These are phyloP conservation scores for Hyalella azteca DNA, from an alignment of 2,888 invertebrate genomes.

Conservation along the genomic window DNA sequence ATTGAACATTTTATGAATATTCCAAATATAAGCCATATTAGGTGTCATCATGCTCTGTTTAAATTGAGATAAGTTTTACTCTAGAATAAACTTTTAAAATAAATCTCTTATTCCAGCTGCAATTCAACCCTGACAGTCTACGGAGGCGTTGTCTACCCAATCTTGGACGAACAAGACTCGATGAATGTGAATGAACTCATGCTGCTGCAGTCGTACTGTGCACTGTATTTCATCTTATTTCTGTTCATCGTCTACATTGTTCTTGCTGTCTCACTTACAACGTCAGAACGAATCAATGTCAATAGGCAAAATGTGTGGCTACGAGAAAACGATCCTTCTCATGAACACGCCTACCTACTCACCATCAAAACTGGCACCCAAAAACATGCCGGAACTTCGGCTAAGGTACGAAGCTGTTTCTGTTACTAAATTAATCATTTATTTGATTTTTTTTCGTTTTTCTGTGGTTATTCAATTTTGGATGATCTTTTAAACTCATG, in stretches of 20 bases:
- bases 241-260: slow-evolving; percentile 40
- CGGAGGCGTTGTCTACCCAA: slow-evolving; percentile 42
- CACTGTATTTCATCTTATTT: slow-evolving; percentile 45
- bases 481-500: too few species aligned
- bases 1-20: too few species aligned
- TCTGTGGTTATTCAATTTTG: too few species aligned
- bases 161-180: slow-evolving; percentile 45
- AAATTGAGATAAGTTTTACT: too few species aligned
- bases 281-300: slow-evolving; percentile 41
- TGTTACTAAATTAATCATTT: too few species aligned
- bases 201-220: slow-evolving; percentile 46
- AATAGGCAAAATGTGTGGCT: slow-evolving; percentile 52
- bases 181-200: slow-evolving; percentile 51
- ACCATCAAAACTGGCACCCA: slow-evolving; percentile 55
- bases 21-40: too few species aligned
- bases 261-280: slow-evolving; percentile 45
- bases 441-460: too few species aligned
- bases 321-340: slow-evolving; percentile 45
- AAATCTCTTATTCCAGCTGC: slow-evolving; percentile 38
- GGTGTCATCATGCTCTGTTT: too few species aligned
- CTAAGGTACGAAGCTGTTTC: slow-evolving; percentile 39
- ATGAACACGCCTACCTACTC: slow-evolving; percentile 49
- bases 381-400: slow-evolving; percentile 53
- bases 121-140: slow-evolving; percentile 39
- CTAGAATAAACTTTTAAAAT: too few species aligned